Evolutionary conservation across 2,888 invertebrate species (phyloP).

Genomic region (Agonum fuliginosum): DNA sequence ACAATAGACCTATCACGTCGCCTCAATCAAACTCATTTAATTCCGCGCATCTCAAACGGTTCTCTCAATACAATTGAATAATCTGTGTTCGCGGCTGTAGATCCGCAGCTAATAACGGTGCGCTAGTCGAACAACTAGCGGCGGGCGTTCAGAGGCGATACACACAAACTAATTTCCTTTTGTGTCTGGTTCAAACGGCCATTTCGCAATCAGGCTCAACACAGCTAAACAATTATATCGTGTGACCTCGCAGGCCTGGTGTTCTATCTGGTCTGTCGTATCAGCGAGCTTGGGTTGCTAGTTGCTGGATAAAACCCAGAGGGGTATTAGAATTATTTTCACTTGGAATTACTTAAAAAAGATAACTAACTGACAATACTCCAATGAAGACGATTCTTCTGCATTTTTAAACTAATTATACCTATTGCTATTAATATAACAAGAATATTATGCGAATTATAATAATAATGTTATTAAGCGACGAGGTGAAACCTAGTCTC

Average conservation of each 20-base stretch:
- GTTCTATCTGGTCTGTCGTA: not conserved
- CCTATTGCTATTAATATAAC: too few relatives aligned
- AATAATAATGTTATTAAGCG: too few relatives aligned
- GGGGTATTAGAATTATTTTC: not conserved
- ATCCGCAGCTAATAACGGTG: constrained; percentile 23
- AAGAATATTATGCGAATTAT: too few relatives aligned
- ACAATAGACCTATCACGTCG: constrained; percentile 13
- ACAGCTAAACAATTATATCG: constrained; percentile 34
- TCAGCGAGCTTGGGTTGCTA: not conserved
- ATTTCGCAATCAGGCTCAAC: constrained; percentile 18
- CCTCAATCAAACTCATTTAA: constrained; percentile 20
- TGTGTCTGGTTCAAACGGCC: constrained; percentile 28
- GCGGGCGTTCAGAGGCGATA: not conserved
- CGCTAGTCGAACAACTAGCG: too few relatives aligned
- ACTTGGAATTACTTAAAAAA: too few relatives aligned
- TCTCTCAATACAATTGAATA: constrained; percentile 14
- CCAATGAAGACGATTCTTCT: too few relatives aligned
- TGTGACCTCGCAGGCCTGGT: constrained; percentile 21
- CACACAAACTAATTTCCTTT: constrained; percentile 40
- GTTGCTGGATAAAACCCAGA: not conserved
- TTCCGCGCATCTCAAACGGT: not conserved
- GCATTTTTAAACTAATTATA: too few relatives aligned
- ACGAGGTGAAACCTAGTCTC: too few relatives aligned
- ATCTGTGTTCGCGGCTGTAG: not conserved
- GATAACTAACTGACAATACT: too few relatives aligned